Evolutionary conservation across 2,888 invertebrate genomes (phyloP), one percentile per base, ranked within the genome.

Genomic region (Pantelozetes paolii): DNA sequence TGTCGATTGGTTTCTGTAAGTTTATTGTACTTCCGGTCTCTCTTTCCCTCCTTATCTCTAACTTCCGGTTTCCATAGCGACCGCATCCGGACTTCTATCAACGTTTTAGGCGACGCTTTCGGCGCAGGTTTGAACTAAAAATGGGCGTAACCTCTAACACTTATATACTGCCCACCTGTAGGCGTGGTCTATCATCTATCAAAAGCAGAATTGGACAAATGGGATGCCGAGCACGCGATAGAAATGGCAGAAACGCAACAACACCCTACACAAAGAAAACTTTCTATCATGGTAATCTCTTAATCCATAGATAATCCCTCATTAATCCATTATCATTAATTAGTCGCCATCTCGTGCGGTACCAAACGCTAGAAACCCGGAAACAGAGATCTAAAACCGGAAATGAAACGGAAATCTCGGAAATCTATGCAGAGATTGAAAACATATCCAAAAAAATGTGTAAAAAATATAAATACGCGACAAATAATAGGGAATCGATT

Each of bases 1-100:
- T 36, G 87, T 88, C 71, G 88, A 88, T 80, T 88, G 88, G 88
- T 82, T 88, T 75, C 80, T 88, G 88, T 88, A 80, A 84, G 84
- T 82, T 59, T 57, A n/a, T n/a, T n/a, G n/a, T n/a, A n/a, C n/a
- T n/a, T n/a, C n/a, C n/a, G n/a, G n/a, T 57, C 20, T 28, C 3
- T 36, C 1, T 13, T 2, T 28, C 2, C 9, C 2, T n/a, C 2
- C 5, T 13, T 13, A 5, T 57, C 15, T 57, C 57, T n/a, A 20
- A 15, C 23, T 28, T 28, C 28, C 28, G 5, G 50, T 50, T 13
- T 59, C 30, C 69, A 30, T 78, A 86, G 86, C 74, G 86, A 86
- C 79, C 82, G 86, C 77, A 82, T 86, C 75, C 81, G 86, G 71
- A 86, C 86, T 13, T 84, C 85, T 1, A 83, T 86, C 77, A 86